These are phyloP conservation scores for Baccha elongata DNA, from an alignment of 2,888 invertebrate genomes.

Conservation along the genomic window DNA sequence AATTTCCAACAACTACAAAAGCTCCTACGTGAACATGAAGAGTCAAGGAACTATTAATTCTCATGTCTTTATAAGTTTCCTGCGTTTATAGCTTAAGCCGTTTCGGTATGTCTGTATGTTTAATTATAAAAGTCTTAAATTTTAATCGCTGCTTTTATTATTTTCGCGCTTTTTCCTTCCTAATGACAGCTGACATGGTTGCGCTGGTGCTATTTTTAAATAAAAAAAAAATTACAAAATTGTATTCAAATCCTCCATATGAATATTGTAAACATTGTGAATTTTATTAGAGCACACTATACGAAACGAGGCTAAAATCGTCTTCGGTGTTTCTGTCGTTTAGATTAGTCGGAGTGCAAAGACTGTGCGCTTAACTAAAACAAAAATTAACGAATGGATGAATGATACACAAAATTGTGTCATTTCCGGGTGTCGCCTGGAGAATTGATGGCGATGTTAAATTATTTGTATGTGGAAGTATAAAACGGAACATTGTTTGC, in stretches of 20 bases:
- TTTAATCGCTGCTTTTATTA: neutral
- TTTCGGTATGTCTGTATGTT: neutral
- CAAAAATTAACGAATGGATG: neutral
- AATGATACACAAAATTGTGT: conserved; percentile 14
- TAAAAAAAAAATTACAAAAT: neutral
- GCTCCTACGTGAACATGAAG: conserved; percentile 1
- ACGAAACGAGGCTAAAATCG: conserved; percentile 10
- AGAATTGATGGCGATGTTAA: conserved; percentile 30
- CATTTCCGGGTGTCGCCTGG: conserved; percentile 19
- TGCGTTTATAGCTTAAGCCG: neutral
- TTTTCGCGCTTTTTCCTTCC: neutral
- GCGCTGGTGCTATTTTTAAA: conserved; percentile 21
- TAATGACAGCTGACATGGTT: conserved; percentile 28
- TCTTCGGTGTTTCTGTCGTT: neutral
- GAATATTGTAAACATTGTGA: conserved; percentile 6
- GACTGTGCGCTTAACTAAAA: neutral
- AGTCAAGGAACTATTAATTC: conserved; percentile 17
- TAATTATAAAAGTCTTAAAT: neutral
- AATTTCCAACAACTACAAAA: neutral
- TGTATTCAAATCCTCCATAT: conserved; percentile 15
- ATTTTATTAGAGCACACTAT: conserved; percentile 5
- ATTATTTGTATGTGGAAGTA: conserved; percentile 33
- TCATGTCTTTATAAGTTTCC: neutral
- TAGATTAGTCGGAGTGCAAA: conserved; percentile 2
- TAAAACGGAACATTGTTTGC: conserved; percentile 32